Evolutionary conservation across 1,140 invertebrate species (phyloP).

Genomic region (Solenopsis fugax): DNA sequence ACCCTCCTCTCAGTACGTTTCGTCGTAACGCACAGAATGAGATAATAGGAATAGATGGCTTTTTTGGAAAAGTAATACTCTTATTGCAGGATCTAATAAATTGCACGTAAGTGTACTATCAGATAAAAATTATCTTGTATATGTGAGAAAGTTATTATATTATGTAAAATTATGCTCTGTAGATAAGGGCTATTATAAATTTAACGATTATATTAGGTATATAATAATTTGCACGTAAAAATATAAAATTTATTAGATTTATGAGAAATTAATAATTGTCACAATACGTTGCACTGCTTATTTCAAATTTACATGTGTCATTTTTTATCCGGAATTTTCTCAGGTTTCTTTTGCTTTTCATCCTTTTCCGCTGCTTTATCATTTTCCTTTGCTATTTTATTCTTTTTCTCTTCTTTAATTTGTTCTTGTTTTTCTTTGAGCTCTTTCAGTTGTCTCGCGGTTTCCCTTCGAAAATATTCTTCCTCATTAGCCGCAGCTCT

Average conservation of each 20-base stretch:
- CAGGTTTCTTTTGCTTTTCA: not conserved
- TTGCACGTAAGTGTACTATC: constrained; percentile 82
- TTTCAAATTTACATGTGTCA: not conserved
- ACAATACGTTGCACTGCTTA: not conserved
- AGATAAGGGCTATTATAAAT: not conserved
- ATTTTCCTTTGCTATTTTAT: constrained; percentile 23
- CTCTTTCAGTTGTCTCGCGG: constrained; percentile 76
- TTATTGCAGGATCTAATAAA: constrained; percentile 83
- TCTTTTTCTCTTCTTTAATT: constrained; percentile 56
- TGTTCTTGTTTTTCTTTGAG: constrained; percentile 59
- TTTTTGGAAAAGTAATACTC: constrained; percentile 83
- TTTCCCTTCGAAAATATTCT: constrained; percentile 81
- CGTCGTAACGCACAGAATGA: constrained; percentile 68
- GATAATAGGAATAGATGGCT: constrained; percentile 80
- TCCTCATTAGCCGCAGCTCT: constrained; percentile 77
- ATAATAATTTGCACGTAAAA: not conserved
- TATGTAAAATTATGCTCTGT: not conserved
- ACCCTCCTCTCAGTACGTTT: constrained; percentile 82
- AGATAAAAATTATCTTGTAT: not conserved
- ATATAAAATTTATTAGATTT: not conserved
- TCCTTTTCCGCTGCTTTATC: not conserved
- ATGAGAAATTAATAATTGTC: not conserved
- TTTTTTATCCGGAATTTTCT: not conserved
- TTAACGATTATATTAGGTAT: not conserved
- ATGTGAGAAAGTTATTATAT: not conserved